Evolutionary conservation across 2,888 invertebrate genomes (phyloP).

Genomic region (Rhamnusium bicolor): DNA sequence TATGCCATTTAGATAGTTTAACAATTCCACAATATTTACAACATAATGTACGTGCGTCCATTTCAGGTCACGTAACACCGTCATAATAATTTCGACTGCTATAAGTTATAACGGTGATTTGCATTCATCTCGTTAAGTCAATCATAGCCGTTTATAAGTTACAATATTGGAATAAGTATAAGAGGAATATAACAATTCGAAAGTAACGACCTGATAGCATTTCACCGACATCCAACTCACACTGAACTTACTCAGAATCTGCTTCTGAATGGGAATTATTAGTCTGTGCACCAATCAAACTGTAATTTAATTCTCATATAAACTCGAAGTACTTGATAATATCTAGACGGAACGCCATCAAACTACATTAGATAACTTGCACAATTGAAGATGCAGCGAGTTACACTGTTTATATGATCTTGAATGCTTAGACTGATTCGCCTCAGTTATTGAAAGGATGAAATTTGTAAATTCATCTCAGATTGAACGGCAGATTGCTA

Average conservation of each 20-base stretch:
- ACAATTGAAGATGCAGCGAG: conserved; percentile 6
- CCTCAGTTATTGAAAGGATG: not conserved
- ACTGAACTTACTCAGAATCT: conserved; percentile 52
- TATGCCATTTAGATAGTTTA: not conserved
- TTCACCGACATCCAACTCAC: conserved; percentile 36
- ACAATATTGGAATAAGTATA: not conserved
- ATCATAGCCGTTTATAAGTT: conserved; percentile 17
- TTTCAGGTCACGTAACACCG: conserved; percentile 18
- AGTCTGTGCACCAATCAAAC: conserved; percentile 57
- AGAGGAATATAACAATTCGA: conserved; percentile 25
- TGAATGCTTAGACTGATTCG: not conserved
- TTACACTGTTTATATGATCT: conserved; percentile 2
- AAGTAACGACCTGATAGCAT: conserved; percentile 37
- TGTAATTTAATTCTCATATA: conserved; percentile 59
- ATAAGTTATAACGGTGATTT: not conserved
- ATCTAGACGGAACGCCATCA: conserved; percentile 54
- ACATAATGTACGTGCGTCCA: not conserved
- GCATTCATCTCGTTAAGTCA: conserved; percentile 9
- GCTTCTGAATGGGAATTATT: conserved; percentile 59
- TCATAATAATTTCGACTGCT: conserved; percentile 20
- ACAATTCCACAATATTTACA: not conserved
- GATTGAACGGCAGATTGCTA: too few relatives aligned
- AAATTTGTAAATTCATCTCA: not conserved
- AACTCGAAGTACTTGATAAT: conserved; percentile 55
- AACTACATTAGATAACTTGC: conserved; percentile 44